Evolutionary conservation across 1,140 invertebrate genomes (phyloP).

Genomic region (Carposina sasakii): DNA sequence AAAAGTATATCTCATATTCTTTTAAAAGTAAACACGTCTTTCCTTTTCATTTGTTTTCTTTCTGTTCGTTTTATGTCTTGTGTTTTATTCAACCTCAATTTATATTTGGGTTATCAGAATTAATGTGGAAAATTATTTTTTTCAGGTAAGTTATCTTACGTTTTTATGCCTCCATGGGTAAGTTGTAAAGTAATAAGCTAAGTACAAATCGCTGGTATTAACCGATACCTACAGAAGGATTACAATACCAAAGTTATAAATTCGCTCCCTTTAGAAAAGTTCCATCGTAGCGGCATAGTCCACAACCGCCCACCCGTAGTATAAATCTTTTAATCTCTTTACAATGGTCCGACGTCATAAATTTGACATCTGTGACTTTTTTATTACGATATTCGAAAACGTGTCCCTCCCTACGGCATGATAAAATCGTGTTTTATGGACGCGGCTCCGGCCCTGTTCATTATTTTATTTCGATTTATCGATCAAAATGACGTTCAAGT

Average conservation of each 20-base stretch:
- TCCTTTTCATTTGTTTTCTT: too few species aligned
- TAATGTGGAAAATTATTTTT: too few species aligned
- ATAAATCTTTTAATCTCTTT: slow-evolving; percentile 71
- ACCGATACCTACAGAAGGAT: slow-evolving; percentile 27
- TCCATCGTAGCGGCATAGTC: neutral
- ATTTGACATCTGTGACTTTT: slow-evolving; percentile 72
- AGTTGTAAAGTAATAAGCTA: neutral
- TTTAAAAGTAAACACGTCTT: too few species aligned
- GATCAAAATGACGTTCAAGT: slow-evolving; percentile 55
- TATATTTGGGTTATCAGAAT: too few species aligned
- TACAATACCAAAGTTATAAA: too few species aligned
- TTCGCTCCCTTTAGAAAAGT: too few species aligned
- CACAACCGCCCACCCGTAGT: slow-evolving; percentile 21
- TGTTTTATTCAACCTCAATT: too few species aligned
- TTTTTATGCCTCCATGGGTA: neutral
- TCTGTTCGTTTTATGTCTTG: too few species aligned
- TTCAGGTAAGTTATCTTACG: slow-evolving; percentile 4
- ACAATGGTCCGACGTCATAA: slow-evolving; percentile 69
- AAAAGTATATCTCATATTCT: too few species aligned
- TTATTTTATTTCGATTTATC: slow-evolving; percentile 64
- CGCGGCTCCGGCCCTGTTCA: slow-evolving; percentile 52
- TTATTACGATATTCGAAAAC: slow-evolving; percentile 71
- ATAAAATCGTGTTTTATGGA: slow-evolving; percentile 71
- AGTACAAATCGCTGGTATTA: neutral
- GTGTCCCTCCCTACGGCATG: slow-evolving; percentile 65